These are phyloP conservation scores for Drosophila pseudoobscura DNA, from an alignment of 1,140 invertebrate genomes.

Conservation along the genomic window DNA sequence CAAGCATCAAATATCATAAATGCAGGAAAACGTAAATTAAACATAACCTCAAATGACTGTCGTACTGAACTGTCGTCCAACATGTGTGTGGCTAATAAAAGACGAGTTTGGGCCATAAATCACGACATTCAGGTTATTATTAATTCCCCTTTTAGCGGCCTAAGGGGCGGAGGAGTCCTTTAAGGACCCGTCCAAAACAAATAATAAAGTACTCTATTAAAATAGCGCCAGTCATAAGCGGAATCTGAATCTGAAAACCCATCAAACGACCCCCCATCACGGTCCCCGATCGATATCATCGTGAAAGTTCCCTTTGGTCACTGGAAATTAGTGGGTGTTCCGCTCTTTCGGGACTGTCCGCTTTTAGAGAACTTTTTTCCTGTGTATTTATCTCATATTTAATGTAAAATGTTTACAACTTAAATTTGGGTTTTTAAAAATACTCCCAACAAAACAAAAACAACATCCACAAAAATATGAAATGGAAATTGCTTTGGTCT, in stretches of 20 bases:
- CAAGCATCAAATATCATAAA: neutral
- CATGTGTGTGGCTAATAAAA: slow-evolving; percentile 42
- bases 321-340: too few species aligned
- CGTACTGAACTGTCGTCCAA: slow-evolving; percentile 9
- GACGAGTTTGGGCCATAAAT: slow-evolving; percentile 30
- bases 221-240: slow-evolving; percentile 19
- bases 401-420: slow-evolving; percentile 14
- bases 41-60: slow-evolving; percentile 42
- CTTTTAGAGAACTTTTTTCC: neutral
- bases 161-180: slow-evolving; percentile 20
- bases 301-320: neutral
- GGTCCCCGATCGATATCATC: neutral
- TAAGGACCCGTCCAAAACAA: slow-evolving; percentile 23
- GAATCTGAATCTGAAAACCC: slow-evolving; percentile 1
- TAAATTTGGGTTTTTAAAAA: slow-evolving; percentile 34
- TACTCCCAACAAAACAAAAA: slow-evolving; percentile 15
- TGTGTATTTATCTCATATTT: too few species aligned
- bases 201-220: slow-evolving; percentile 30
- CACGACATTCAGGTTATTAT: slow-evolving; percentile 28
- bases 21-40: slow-evolving; percentile 37
- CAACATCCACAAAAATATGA: slow-evolving; percentile 38
- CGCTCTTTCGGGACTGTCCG: too few species aligned
- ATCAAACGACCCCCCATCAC: slow-evolving; percentile 12
- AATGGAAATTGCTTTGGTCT: slow-evolving; percentile 50
- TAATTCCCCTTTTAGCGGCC: slow-evolving; percentile 28